Conservation (phyloP, 1,140 invertebrate genomes). For the Drosophila pallidifrons region DNA sequence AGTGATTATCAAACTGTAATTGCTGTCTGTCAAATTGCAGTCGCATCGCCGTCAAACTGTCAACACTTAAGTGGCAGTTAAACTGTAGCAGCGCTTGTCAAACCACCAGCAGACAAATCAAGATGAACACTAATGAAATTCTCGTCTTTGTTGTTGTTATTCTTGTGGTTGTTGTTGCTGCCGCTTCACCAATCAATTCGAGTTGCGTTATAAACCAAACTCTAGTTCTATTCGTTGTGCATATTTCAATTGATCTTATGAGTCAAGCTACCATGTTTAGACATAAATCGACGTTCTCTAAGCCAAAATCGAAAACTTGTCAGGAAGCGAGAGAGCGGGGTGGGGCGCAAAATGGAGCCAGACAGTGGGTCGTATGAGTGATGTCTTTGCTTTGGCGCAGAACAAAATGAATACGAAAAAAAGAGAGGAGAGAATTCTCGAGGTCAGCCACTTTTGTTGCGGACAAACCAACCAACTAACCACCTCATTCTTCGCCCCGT, state of each 20-base stretch:
- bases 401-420: constrained; percentile 19
- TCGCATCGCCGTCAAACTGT: constrained; percentile 11
- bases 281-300: constrained; percentile 54
- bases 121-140: constrained; percentile 39
- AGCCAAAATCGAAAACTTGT: constrained; percentile 31
- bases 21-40: constrained; percentile 19
- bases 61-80: constrained; percentile 6
- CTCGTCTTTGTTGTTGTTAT: constrained; percentile 15
- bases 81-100: constrained; percentile 24
- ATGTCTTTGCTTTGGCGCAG: constrained; percentile 49
- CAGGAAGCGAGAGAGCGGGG: not conserved
- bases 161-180: not conserved
- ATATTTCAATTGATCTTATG: constrained; percentile 47
- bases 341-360: constrained; percentile 15
- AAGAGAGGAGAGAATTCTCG: constrained; percentile 61
- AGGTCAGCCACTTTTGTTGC: constrained; percentile 74
- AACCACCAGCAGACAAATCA: constrained; percentile 18
- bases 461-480: constrained; percentile 9
- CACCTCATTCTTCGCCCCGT: not conserved
- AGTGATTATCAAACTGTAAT: constrained; percentile 13
- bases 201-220: constrained; percentile 11
- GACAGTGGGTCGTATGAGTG: constrained; percentile 56
- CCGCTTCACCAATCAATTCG: constrained; percentile 8
- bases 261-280: constrained; percentile 68
- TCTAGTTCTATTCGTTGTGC: constrained; percentile 15